phyloP scores from a whole-genome alignment of 2,888 invertebrate species.

The Malacosoma neustria region DNA sequence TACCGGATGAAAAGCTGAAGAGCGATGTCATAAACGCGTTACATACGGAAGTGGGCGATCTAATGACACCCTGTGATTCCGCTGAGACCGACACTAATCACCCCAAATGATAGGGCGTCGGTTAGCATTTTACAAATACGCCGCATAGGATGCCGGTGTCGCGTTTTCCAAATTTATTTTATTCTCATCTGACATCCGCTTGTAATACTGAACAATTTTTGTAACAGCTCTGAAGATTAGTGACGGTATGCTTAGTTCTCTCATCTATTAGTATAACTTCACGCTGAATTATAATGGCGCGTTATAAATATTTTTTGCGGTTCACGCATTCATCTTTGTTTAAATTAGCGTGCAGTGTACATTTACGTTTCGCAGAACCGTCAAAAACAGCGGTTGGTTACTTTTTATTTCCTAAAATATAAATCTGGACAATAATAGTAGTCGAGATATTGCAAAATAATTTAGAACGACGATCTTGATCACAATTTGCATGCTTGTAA shows the following conservation, averaged over 20 bases:
- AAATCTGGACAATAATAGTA: too few species aligned
- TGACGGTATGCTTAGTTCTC: background rate
- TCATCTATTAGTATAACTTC: background rate
- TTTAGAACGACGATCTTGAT: too few species aligned
- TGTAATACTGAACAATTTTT: slow-evolving; percentile 15
- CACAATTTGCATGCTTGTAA: too few species aligned
- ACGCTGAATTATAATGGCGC: background rate
- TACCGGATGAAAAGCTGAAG: slow-evolving; percentile 20
- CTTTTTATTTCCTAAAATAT: too few species aligned
- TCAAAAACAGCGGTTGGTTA: too few species aligned
- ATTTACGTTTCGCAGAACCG: background rate
- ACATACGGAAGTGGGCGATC: slow-evolving; percentile 45
- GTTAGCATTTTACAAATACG: slow-evolving; percentile 36
- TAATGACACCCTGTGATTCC: slow-evolving; percentile 55
- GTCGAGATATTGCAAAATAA: too few species aligned
- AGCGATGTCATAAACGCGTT: background rate
- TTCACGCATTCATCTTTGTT: background rate
- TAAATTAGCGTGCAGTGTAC: background rate
- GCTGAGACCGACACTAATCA: slow-evolving; percentile 53
- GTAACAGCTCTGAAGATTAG: background rate
- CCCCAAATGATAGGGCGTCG: slow-evolving; percentile 29
- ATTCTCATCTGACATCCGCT: slow-evolving; percentile 31
- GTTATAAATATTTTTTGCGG: background rate
- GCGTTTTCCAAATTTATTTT: slow-evolving; percentile 20
- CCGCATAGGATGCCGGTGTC: slow-evolving; percentile 25